Conservation (phyloP, 2,113 vertebrate genomes). For the Agelaius phoeniceus region DNA sequence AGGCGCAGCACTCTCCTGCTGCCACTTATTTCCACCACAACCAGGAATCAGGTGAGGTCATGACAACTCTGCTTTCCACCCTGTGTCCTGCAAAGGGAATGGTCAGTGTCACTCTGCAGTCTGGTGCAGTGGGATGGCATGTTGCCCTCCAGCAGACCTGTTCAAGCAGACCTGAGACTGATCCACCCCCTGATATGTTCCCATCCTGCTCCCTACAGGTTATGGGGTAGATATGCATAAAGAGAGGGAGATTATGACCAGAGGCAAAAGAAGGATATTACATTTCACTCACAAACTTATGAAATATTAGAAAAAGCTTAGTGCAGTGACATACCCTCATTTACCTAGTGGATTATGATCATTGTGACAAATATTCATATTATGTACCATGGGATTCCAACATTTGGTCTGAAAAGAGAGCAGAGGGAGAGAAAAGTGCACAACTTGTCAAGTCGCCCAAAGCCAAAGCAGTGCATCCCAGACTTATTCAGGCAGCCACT, state of each 20-base stretch:
- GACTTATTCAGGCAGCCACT: neutral
- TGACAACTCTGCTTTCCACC: neutral
- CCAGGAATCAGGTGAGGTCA: neutral
- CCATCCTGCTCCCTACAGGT: neutral
- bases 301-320: neutral
- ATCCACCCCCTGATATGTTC: fast-evolving
- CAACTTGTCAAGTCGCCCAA: neutral
- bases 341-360: neutral
- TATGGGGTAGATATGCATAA: fast-evolving
- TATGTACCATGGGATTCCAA: neutral
- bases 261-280: neutral
- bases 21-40: neutral
- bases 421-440: neutral
- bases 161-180: neutral
- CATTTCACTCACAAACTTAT: neutral
- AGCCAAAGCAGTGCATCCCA: neutral
- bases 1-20: fast-evolving
- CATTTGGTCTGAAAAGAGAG: neutral
- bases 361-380: neutral
- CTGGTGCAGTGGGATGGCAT: too few species aligned
- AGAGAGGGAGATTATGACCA: neutral
- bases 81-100: neutral
- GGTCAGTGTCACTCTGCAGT: fast-evolving
- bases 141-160: neutral
- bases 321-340: fast-evolving